Percentiles rank a stretch among this genome's conserved stretches.
phyloP scores from a whole-genome alignment of 2,888 invertebrate species.

The Eulithis testata region DNA sequence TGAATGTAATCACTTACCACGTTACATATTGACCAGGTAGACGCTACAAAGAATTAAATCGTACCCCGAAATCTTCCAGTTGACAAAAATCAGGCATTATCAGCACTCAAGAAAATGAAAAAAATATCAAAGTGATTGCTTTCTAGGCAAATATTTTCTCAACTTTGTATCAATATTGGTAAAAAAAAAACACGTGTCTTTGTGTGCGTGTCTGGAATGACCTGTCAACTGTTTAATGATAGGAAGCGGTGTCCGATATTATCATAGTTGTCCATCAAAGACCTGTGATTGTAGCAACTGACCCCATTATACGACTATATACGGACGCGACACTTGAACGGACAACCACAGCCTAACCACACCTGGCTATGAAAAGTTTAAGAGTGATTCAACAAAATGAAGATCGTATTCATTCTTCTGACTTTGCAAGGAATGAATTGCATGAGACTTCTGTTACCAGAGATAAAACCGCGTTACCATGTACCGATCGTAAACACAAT shows the following conservation, averaged over 20 bases:
- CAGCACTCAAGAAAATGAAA: slow-evolving; percentile 7
- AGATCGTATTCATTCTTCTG: slow-evolving; percentile 19
- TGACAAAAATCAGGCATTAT: background rate
- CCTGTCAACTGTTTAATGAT: slow-evolving; percentile 33
- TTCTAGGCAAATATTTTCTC: slow-evolving; percentile 20
- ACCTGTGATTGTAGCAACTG: slow-evolving; percentile 4
- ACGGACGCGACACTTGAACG: slow-evolving; percentile 3
- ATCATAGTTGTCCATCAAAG: slow-evolving; percentile 25
- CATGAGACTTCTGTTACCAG: slow-evolving; percentile 28
- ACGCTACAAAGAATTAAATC: too few species aligned
- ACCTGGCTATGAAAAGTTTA: background rate
- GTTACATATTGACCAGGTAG: too few species aligned
- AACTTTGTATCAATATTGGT: slow-evolving; percentile 4
- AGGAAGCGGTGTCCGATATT: slow-evolving; percentile 21
- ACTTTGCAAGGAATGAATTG: slow-evolving; percentile 10
- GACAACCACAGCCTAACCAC: slow-evolving; percentile 21
- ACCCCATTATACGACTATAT: slow-evolving; percentile 1
- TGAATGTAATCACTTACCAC: too few species aligned
- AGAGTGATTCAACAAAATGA: slow-evolving; percentile 20
- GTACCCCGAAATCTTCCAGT: too few species aligned
- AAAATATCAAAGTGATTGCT: slow-evolving; percentile 20
- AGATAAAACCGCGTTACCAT: slow-evolving; percentile 10
- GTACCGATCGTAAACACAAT: slow-evolving; percentile 29
- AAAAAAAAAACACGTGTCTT: slow-evolving; percentile 12
- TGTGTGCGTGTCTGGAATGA: slow-evolving; percentile 30